Evolutionary conservation across 2,797 vertebrate species (phyloP).

Genomic region (Microctenopoma steveboyesi): DNA sequence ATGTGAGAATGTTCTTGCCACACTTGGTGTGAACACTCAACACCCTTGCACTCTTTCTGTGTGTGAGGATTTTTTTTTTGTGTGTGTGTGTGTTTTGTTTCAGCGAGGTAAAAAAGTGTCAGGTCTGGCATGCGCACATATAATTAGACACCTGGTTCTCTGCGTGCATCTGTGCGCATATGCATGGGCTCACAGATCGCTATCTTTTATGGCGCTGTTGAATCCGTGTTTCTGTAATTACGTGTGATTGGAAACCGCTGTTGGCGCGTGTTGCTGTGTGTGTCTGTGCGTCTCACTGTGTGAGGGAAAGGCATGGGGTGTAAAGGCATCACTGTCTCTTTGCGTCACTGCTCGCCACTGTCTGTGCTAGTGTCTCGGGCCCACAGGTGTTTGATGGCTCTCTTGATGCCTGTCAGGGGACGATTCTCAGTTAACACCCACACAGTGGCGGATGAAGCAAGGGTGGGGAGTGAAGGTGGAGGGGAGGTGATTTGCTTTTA

Average conservation of each 20-base stretch:
- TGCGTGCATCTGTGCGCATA: conserved; percentile 23
- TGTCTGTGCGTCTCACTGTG: not conserved
- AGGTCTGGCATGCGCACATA: conserved; percentile 60
- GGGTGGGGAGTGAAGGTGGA: conserved; percentile 13
- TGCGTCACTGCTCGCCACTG: conserved; percentile 20
- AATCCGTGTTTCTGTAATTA: conserved; percentile 44
- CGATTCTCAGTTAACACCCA: conserved; percentile 57
- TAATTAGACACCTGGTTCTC: conserved; percentile 75
- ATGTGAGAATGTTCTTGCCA: conserved; percentile 70
- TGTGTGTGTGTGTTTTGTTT: conserved; percentile 43
- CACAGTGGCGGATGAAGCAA: conserved; percentile 36
- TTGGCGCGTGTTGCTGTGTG: conserved; percentile 14
- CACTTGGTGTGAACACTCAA: conserved; percentile 69
- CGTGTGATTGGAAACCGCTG: conserved; percentile 26
- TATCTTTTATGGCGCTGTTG: conserved; percentile 44
- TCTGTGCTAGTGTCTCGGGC: conserved; percentile 35
- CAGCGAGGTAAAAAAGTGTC: conserved; percentile 58
- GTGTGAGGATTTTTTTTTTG: conserved; percentile 23
- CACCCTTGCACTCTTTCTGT: conserved; percentile 57
- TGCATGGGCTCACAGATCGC: conserved; percentile 31
- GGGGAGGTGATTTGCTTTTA: conserved; percentile 52
- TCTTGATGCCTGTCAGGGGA: conserved; percentile 76
- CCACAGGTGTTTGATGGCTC: conserved; percentile 82
- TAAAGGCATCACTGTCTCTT: conserved; percentile 37
- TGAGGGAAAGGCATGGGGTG: conserved; percentile 1